phyloP scores from a whole-genome alignment of 2,888 invertebrate genomes.

The Tanaodytes sp. region DNA sequence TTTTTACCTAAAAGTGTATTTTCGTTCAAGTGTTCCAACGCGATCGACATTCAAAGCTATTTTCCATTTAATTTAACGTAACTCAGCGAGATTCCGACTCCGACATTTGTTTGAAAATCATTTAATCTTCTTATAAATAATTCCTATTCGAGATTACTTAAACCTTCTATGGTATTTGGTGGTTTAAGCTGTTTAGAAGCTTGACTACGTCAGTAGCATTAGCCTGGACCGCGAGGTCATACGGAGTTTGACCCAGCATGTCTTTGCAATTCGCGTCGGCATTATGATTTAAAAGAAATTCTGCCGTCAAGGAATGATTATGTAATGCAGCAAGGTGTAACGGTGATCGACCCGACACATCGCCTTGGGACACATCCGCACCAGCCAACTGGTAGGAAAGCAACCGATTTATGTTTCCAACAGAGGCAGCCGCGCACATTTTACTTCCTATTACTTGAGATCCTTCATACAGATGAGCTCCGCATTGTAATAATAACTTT shows the following conservation, averaged over 20 bases:
- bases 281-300: conserved; percentile 75
- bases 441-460: conserved; percentile 78
- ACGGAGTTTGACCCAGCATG: conserved; percentile 75
- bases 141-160: conserved; percentile 21
- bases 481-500: conserved; percentile 80
- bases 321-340: conserved; percentile 81
- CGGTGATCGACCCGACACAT: conserved; percentile 79
- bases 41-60: too few relatives aligned
- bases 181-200: conserved; percentile 72
- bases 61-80: too few relatives aligned
- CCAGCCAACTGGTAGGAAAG: conserved; percentile 80
- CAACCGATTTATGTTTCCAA: conserved; percentile 76
- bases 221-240: conserved; percentile 74
- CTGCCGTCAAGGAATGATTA: conserved; percentile 74
- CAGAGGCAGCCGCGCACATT: conserved; percentile 79
- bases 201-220: conserved; percentile 7
- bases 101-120: background rate
- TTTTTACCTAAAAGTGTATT: too few relatives aligned
- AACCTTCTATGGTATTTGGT: conserved; percentile 22
- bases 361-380: conserved; percentile 78
- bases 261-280: conserved; percentile 73
- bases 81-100: background rate
- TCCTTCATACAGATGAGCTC: conserved; percentile 81
- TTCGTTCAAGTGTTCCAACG: too few relatives aligned
- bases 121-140: background rate